Evolutionary conservation across 2,888 invertebrate species (phyloP).

Genomic region (Microdon myrmicae): DNA sequence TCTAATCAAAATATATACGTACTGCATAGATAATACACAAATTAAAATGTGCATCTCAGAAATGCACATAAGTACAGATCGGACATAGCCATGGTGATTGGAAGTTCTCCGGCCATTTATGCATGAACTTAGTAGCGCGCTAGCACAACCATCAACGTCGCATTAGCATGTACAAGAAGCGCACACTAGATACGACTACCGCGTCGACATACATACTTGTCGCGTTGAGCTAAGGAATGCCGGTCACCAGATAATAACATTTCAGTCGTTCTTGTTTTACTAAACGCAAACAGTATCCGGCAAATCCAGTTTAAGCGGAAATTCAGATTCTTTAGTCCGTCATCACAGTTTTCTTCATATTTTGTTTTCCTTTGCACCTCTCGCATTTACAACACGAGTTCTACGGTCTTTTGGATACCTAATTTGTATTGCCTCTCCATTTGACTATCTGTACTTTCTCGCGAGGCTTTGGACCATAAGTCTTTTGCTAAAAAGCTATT

Average conservation of each 20-base stretch:
- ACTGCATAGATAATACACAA: no score
- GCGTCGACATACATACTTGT: constrained; percentile 49
- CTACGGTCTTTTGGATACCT: constrained; percentile 2
- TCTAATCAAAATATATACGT: no score
- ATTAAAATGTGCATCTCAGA: no score
- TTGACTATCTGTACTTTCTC: no score
- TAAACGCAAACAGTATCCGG: constrained; percentile 55
- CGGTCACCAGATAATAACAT: constrained; percentile 51
- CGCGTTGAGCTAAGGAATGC: constrained; percentile 50
- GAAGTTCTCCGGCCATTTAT: constrained; percentile 21
- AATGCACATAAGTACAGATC: no score
- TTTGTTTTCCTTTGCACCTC: constrained; percentile 11
- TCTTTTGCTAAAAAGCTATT: constrained; percentile 16
- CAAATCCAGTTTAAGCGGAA: constrained; percentile 59
- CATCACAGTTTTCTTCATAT: constrained; percentile 39
- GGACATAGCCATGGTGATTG: no score
- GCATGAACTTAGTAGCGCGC: constrained; percentile 5
- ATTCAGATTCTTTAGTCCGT: constrained; percentile 55
- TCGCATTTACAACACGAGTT: constrained; percentile 18
- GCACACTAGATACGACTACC: constrained; percentile 18
- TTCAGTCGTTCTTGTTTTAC: constrained; percentile 50
- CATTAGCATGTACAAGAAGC: constrained; percentile 1
- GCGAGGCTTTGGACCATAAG: no score
- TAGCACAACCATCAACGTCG: constrained; percentile 8
- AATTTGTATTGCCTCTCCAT: not conserved